These are phyloP conservation scores for Zaprionus taronus DNA, from an alignment of 1,140 invertebrate species.

Conservation along the genomic window DNA sequence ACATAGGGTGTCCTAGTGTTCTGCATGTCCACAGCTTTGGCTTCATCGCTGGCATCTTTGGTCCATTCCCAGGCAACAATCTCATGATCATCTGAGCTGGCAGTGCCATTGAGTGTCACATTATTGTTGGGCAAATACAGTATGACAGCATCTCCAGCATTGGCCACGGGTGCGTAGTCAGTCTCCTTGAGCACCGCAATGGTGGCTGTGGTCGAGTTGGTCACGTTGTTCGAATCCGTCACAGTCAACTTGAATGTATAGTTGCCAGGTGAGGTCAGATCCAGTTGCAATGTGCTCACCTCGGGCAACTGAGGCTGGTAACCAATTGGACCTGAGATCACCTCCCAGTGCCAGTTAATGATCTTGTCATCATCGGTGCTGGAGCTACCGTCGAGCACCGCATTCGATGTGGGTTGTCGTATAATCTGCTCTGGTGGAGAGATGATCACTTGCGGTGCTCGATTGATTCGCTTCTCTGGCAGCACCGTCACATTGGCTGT, in stretches of 20 bases:
- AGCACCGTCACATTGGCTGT: conserved; percentile 96
- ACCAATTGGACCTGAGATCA: conserved; percentile 93
- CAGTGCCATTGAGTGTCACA: conserved; percentile 94
- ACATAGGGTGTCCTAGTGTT: conserved; percentile 94
- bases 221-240: conserved; percentile 94
- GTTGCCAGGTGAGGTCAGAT: conserved; percentile 93
- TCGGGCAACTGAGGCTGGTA: conserved; percentile 92
- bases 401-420: conserved; percentile 94
- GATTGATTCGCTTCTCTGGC: conserved; percentile 94
- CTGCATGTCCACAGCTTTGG: conserved; percentile 96
- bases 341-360: conserved; percentile 95
- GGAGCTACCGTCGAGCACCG: conserved; percentile 93
- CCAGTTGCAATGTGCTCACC: conserved; percentile 93
- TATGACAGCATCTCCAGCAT: conserved; percentile 95
- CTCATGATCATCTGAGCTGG: conserved; percentile 96
- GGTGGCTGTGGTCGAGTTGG: conserved; percentile 94
- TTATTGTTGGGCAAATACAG: conserved; percentile 96
- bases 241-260: conserved; percentile 97
- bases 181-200: conserved; percentile 95
- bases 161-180: conserved; percentile 97
- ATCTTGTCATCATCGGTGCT: conserved; percentile 93
- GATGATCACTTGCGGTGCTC: conserved; percentile 93
- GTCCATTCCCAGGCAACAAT: conserved; percentile 98
- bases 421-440: conserved; percentile 93
- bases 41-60: conserved; percentile 92